These are phyloP conservation scores for Ochotona curzoniae DNA, from an alignment of 2,113 vertebrate genomes.

Conservation along the genomic window DNA sequence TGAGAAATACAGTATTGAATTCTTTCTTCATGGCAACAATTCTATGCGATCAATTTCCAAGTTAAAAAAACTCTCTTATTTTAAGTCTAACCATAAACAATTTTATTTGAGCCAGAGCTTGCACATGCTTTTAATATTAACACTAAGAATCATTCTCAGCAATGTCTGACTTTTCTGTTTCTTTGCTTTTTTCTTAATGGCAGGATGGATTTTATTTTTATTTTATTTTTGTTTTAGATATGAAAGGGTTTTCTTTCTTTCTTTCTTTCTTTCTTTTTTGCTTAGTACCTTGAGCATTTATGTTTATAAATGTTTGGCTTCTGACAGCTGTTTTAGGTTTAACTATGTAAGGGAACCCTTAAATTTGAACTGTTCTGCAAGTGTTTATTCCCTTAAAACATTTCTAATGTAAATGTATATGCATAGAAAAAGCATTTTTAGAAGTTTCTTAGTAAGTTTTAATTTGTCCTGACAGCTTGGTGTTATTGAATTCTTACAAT, in stretches of 20 bases:
- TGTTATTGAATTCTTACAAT: not conserved
- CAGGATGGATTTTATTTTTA: not conserved
- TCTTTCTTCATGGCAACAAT: conserved; percentile 51
- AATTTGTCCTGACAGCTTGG: conserved; percentile 42
- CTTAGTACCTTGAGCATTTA: conserved; percentile 57
- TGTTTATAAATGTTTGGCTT: conserved; percentile 72
- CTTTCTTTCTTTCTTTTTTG: no score
- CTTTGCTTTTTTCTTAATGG: conserved; percentile 48
- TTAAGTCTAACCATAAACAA: conserved; percentile 68
- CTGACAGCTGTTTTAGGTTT: conserved; percentile 70
- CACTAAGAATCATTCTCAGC: conserved; percentile 35
- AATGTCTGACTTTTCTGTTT: conserved; percentile 26
- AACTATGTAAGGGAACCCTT: conserved; percentile 31
- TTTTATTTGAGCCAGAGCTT: conserved; percentile 61
- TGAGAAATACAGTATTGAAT: conserved; percentile 42
- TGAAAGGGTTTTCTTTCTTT: not conserved
- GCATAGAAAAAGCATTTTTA: not conserved
- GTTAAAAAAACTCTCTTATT: conserved; percentile 49
- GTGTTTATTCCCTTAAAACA: conserved; percentile 64
- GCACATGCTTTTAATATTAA: conserved; percentile 65
- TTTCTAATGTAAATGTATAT: conserved; percentile 68
- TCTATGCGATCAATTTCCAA: conserved; percentile 65
- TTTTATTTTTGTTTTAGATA: conserved; percentile 43
- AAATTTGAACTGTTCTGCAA: conserved; percentile 25
- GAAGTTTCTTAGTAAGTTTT: conserved; percentile 28